Base-by-base conservation (phyloP, 2,888 invertebrate species). In the Girardia tigrina region DNA sequence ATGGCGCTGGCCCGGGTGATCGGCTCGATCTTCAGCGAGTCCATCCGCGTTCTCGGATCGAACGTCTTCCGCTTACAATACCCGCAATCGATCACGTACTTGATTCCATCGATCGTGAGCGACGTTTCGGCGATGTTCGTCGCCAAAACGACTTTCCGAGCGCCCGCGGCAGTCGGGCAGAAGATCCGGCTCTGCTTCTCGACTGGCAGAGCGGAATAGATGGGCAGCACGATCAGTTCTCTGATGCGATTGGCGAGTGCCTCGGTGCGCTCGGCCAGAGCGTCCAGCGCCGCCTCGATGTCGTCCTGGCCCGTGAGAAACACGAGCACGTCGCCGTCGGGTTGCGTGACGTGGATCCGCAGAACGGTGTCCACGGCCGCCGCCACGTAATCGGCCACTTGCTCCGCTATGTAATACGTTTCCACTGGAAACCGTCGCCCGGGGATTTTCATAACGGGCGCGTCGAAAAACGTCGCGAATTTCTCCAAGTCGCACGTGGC, bases 41-140 rank as follows among this genome's bases (percentile, higher is more conserved):
- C 97, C 92, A 99, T 97, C 27, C 97, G 97, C 0, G 94, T 94
- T 79, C 93, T 88, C 0, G 97, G 94, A 86, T 97, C 88, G 82
- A 94, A 98, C 85, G 94, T 94, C 83, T 97, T 97, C 85, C 97
- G 95, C 84, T 98, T 98, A 71, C 93, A 92, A 86, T 95, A 99
- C 0, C 98, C 98, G n/a, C 97, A 94, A 86, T 98, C 98, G 79
- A 98, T 94, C 0, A 98, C 98, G 85, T 94, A 99, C 78, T 93
- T 90, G 78, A 98, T 98, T 80, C 97, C 97, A 83, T 98, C 97
- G 79, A 99, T 99, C 0, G 98, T 98, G 29, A 98, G 86, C 0
- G 97, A 97, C 0, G 98, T 99, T 86, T 99, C 98, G 0, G 98
- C 98, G 81, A 98, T 98, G 82, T 98, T 98, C 23, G 98, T 98